These are phyloP conservation scores for Dasypolia templi DNA, from an alignment of 2,888 invertebrate genomes.

Conservation along the genomic window DNA sequence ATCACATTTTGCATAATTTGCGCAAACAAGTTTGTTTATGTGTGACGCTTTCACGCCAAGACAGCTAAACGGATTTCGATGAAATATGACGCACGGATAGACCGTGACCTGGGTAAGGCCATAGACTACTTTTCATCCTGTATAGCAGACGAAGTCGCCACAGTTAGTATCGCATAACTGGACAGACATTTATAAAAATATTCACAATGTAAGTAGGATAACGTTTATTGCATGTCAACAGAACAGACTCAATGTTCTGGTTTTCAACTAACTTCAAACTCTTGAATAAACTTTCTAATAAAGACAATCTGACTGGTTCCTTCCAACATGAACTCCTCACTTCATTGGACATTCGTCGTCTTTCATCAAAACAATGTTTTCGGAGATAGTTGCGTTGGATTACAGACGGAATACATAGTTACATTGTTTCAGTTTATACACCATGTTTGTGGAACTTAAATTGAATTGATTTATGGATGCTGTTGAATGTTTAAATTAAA, in stretches of 20 bases:
- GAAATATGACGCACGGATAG: too few relatives aligned
- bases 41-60: too few relatives aligned
- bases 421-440: not conserved
- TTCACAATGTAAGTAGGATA: too few relatives aligned
- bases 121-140: too few relatives aligned
- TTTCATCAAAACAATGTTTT: constrained; percentile 79
- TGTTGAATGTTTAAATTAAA: not conserved
- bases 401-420: constrained; percentile 32
- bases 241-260: not conserved
- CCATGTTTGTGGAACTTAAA: not conserved
- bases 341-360: constrained; percentile 77
- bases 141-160: too few relatives aligned
- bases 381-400: constrained; percentile 71
- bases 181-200: not conserved
- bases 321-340: constrained; percentile 62
- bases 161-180: too few relatives aligned
- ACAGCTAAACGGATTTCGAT: too few relatives aligned
- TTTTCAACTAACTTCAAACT: not conserved
- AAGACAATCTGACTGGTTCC: constrained; percentile 53
- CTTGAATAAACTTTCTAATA: not conserved
- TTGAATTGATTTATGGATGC: constrained; percentile 1
- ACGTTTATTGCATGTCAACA: not conserved
- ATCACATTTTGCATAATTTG: not conserved
- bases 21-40: too few relatives aligned
- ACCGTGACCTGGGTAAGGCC: too few relatives aligned